phyloP scores from a whole-genome alignment of 2,888 invertebrate genomes.

The Drosophila limbata region DNA sequence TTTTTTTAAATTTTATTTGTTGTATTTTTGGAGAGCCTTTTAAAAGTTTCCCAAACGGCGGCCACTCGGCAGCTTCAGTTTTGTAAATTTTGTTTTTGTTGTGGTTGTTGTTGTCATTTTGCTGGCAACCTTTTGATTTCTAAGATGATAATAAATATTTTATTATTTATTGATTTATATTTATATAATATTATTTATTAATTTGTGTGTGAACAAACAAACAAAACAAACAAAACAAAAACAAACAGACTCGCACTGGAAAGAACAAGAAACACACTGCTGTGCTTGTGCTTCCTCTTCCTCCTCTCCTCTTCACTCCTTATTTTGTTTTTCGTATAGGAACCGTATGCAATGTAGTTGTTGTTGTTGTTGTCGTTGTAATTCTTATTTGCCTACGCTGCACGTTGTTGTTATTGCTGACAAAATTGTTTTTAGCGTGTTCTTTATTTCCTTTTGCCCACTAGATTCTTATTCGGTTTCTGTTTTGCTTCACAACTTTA shows the following conservation, averaged over 20 bases:
- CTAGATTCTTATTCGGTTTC: constrained; percentile 24
- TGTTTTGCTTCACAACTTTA: constrained; percentile 51
- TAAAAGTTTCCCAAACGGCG: constrained; percentile 34
- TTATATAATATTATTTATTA: neutral
- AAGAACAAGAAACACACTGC: constrained; percentile 7
- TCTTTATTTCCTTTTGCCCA: constrained; percentile 33
- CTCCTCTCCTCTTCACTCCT: constrained; percentile 1
- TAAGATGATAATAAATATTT: constrained; percentile 10
- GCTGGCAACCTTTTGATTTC: constrained; percentile 32
- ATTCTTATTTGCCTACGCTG: constrained; percentile 46
- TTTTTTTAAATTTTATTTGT: constrained; percentile 9
- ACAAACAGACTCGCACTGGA: constrained; percentile 49
- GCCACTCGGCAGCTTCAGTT: constrained; percentile 41
- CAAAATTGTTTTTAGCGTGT: constrained; percentile 44
- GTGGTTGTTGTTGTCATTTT: constrained; percentile 48
- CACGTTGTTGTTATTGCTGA: constrained; percentile 26
- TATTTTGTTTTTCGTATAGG: constrained; percentile 44
- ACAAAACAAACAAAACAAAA: constrained; percentile 51
- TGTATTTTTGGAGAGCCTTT: constrained; percentile 14
- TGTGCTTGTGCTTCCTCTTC: constrained; percentile 6
- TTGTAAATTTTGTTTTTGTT: constrained; percentile 37
- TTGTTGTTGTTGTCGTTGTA: constrained; percentile 29
- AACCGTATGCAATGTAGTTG: constrained; percentile 56
- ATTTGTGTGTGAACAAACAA: constrained; percentile 8
- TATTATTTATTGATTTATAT: constrained; percentile 17